Conservation (phyloP, 2,113 vertebrate species). For the Columba janthina region DNA sequence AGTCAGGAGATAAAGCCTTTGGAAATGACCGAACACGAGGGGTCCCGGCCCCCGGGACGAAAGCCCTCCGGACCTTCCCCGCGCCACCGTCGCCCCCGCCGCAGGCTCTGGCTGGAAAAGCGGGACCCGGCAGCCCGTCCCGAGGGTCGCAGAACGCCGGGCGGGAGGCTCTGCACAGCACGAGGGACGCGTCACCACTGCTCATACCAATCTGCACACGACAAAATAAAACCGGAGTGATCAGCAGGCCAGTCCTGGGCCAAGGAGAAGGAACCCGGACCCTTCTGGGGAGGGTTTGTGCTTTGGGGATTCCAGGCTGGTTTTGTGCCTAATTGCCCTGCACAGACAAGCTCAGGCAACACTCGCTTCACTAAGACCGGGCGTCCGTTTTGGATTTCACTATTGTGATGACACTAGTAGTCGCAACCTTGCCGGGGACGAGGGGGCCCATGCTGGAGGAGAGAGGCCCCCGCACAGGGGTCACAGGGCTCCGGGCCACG, state of each 20-base stretch:
- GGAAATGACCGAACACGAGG: slow-evolving; percentile 23
- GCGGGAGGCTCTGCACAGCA: slow-evolving; percentile 52
- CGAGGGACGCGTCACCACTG: slow-evolving; percentile 46
- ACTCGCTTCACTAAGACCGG: slow-evolving; percentile 87
- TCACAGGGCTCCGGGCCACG: slow-evolving; percentile 92
- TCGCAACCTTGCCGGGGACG: slow-evolving; percentile 93
- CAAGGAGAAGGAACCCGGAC: slow-evolving; percentile 44
- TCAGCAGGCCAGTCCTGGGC: slow-evolving; percentile 59
- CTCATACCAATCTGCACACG: slow-evolving; percentile 67
- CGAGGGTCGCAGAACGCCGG: background rate
- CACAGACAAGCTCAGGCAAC: slow-evolving; percentile 77
- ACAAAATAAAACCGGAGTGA: slow-evolving; percentile 65
- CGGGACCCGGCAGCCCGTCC: slow-evolving; percentile 25
- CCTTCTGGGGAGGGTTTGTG: slow-evolving; percentile 61
- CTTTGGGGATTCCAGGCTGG: slow-evolving; percentile 71
- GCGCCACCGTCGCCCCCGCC: background rate
- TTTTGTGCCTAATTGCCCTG: slow-evolving; percentile 82
- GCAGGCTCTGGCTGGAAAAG: slow-evolving; percentile 44
- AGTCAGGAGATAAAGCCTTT: slow-evolving; percentile 59
- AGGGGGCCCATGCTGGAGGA: slow-evolving; percentile 89
- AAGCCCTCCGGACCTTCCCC: background rate
- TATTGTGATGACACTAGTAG: slow-evolving; percentile 99
- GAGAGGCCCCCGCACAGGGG: slow-evolving; percentile 86
- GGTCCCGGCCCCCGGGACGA: slow-evolving; percentile 23
- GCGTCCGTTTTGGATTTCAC: slow-evolving; percentile 98